These are phyloP conservation scores for Ctenopoma kingsleyae DNA, from an alignment of 2,797 vertebrate species.

Conservation along the genomic window DNA sequence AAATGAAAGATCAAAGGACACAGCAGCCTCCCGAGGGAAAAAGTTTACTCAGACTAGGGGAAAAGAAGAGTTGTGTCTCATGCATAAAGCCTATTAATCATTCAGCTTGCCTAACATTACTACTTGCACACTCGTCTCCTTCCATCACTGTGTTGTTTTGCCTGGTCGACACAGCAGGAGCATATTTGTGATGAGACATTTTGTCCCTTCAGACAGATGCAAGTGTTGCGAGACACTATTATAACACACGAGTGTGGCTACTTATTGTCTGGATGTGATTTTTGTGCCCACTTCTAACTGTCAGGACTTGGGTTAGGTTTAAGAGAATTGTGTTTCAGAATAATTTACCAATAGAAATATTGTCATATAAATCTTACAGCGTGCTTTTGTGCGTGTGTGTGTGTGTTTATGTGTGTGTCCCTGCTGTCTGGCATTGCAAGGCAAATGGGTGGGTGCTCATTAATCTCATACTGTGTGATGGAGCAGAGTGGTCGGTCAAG, in stretches of 20 bases:
- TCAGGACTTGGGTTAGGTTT: conserved; percentile 14
- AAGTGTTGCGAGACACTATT: not conserved
- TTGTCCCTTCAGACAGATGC: conserved; percentile 20
- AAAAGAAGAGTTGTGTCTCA: conserved; percentile 40
- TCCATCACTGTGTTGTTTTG: conserved; percentile 45
- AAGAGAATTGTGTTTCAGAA: conserved; percentile 1
- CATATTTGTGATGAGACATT: conserved; percentile 37
- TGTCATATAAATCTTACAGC: conserved; percentile 20
- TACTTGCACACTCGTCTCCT: conserved; percentile 30
- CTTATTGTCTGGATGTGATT: conserved; percentile 1
- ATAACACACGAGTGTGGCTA: not conserved
- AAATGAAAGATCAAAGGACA: conserved; percentile 58
- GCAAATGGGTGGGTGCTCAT: conserved; percentile 81
- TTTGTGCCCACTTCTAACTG: conserved; percentile 1
- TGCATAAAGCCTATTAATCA: conserved; percentile 64
- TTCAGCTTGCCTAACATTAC: conserved; percentile 33
- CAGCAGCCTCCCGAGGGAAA: conserved; percentile 23
- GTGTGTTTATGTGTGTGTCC: conserved; percentile 51
- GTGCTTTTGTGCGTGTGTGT: conserved; percentile 6
- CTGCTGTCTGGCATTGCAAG: conserved; percentile 58
- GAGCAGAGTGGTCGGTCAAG: conserved; percentile 76
- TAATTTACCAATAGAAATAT: conserved; percentile 19
- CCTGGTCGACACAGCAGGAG: conserved; percentile 8
- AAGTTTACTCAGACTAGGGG: conserved; percentile 46
- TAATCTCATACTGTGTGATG: conserved; percentile 79